Base-by-base conservation (phyloP, 2,888 invertebrate species). In the Drosophila hamatofila region DNA sequence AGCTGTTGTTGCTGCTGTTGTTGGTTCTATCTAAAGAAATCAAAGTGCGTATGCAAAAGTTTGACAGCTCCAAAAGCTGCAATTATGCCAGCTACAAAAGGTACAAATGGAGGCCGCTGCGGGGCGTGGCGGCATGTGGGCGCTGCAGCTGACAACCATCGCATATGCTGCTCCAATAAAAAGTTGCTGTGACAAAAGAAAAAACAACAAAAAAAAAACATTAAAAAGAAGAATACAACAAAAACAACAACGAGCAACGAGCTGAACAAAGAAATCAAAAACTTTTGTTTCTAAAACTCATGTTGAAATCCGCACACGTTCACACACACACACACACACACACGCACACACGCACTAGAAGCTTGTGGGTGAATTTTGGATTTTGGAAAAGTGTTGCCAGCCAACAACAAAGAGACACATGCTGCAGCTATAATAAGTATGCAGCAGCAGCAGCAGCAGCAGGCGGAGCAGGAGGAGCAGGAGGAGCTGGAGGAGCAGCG, bases 221-320 rank as follows among this genome's bases (percentile, higher is more conserved):
- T 55, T 56, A 25, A 48, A 33, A 4, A 56, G 42, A 61, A 57
- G 42, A 61, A 57, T 54, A 30, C 35, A 56, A 63, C 66, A 57
- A 49, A 44, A 82, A 78, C 72, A 78, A 72, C 70, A 66, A 74
- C 80, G 57, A 46, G 55, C 67, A 66, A 76, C 80, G 58, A 46
- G 57, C 68, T 49, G 78, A 73, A 80, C 82, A 83, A 88, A 88
- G 88, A 88, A 85, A 85, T 81, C 81, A 88, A 84, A 86, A 86
- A 86, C 88, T 86, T 86, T 89, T 86, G 90, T 86, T 86, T 86
- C 86, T 88, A 89, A 85, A 86, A 86, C 86, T 86, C 86, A 88
- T 88, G 90, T 85, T 85, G 76, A 82, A 88, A 78, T 78, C 70
- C 61, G 63, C 72, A 75, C 86, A 80, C 85, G 70, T 67, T 70